Evolutionary conservation across 2,888 invertebrate species (phyloP).

Genomic region (Biston stratarius): DNA sequence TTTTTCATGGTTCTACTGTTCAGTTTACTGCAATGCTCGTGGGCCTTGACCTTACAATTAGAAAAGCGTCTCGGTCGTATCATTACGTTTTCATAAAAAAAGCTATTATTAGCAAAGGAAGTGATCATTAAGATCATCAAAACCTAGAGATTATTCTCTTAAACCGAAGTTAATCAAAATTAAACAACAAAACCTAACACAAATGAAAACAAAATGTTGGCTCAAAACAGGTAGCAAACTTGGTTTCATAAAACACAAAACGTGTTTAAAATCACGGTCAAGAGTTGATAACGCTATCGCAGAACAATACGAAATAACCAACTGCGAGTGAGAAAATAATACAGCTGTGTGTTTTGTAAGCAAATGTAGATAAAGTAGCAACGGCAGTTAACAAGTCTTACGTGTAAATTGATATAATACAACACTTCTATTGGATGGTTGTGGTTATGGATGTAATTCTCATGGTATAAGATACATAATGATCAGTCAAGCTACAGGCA

Average conservation of each 20-base stretch:
- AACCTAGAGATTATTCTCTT: too few species aligned
- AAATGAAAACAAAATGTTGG: background rate
- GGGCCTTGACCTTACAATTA: too few species aligned
- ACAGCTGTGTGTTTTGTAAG: constrained; percentile 22
- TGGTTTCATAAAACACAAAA: constrained; percentile 18
- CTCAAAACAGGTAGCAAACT: constrained; percentile 1
- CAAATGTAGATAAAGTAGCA: constrained; percentile 4
- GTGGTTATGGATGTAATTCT: too few species aligned
- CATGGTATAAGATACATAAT: too few species aligned
- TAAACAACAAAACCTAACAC: background rate
- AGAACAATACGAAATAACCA: constrained; percentile 32
- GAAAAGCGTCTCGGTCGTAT: too few species aligned
- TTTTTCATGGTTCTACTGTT: too few species aligned
- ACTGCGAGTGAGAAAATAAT: constrained; percentile 12
- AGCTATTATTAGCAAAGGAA: too few species aligned
- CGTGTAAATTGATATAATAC: background rate
- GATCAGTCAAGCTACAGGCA: too few species aligned
- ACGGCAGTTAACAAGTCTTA: background rate
- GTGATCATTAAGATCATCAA: too few species aligned
- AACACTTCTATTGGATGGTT: background rate
- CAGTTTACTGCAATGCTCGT: too few species aligned
- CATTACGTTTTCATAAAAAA: too few species aligned
- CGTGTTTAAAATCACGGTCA: constrained; percentile 36
- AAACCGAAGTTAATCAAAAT: too few species aligned
- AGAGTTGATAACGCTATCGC: constrained; percentile 33